Base-by-base conservation (phyloP, 1,140 invertebrate genomes). In the Bombyx mandarina region DNA sequence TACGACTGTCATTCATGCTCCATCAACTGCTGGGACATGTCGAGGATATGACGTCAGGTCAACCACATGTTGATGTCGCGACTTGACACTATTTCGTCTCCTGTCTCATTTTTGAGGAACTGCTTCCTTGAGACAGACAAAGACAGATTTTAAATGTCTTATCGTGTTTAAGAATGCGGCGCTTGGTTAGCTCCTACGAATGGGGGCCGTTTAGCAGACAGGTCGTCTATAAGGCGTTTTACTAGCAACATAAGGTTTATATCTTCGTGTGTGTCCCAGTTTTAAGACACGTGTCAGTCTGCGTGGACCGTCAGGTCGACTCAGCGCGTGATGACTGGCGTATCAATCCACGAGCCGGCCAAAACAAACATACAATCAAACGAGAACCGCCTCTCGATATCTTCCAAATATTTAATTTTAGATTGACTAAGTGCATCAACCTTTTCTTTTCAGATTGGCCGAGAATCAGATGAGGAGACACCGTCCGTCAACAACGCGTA, bases 11-110 rank as follows among this genome's bases (percentile, higher is more conserved):
- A 84, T 82, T 88, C 86, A 88, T 87, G 83, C 84, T 79, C 72
- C 84, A 88, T 88, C 83, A 88, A 88, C 76, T 82, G 81, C 71
- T 83, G 74, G 75, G 78, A 80, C 78, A 79, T 71, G 73, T 78
- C 73, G 69, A 72, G 73, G 78, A 76, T 88, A 79, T 87, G 79
- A 87, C 77, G 72, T 57, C 72, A 73, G 82, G 81, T 87, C 84
- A 86, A 72, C 78, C 85, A 88, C 73, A 86, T 89, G 86, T 80
- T 73, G 74, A 71, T 57, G 56, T 62, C 69, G 58, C 64, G 73
- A 84, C 78, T 74, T 80, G 75, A 77, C 70, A 75, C 54, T 80
- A 85, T 79, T 77, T 75, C 73, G 79, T 84, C 62, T 82, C 58
- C 62, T 70, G 71, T 83, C 74, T 79, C 81, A 73, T 65, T 80